phyloP scores from a whole-genome alignment of 2,888 invertebrate species.

The Ischnura elegans region DNA sequence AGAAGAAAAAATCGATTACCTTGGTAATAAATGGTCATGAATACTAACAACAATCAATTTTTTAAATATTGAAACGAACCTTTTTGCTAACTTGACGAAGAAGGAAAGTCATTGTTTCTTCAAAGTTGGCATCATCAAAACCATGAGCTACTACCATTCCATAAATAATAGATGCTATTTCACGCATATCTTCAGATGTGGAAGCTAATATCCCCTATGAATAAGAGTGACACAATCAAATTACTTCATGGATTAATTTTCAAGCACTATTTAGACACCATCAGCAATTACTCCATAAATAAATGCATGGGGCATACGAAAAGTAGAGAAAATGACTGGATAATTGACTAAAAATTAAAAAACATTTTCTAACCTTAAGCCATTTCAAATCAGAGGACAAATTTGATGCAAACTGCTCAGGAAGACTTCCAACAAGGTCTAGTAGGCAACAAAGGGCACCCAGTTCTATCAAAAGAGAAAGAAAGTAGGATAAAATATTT shows the following conservation, averaged over 20 bases:
- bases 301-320: too few species aligned
- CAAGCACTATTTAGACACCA: not conserved
- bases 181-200: slow-evolving; percentile 88
- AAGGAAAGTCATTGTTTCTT: slow-evolving; percentile 79
- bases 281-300: not conserved
- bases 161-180: slow-evolving; percentile 86
- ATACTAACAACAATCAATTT: not conserved
- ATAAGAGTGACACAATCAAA: not conserved
- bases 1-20: not conserved
- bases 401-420: slow-evolving; percentile 83
- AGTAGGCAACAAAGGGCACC: slow-evolving; percentile 87
- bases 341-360: not conserved
- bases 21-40: not conserved
- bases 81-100: slow-evolving; percentile 72
- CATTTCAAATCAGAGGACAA: slow-evolving; percentile 84
- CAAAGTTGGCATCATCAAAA: slow-evolving; percentile 79
- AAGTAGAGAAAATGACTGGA: too few species aligned
- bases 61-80: slow-evolving; percentile 71
- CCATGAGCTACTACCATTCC: slow-evolving; percentile 85
- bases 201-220: slow-evolving; percentile 83
- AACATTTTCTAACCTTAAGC: slow-evolving; percentile 78
- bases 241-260: not conserved
- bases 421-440: slow-evolving; percentile 91
- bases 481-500: not conserved
- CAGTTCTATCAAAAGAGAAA: slow-evolving; percentile 78